Evolutionary conservation across 1,140 invertebrate genomes (phyloP).

Genomic region (Lepidurus apus): DNA sequence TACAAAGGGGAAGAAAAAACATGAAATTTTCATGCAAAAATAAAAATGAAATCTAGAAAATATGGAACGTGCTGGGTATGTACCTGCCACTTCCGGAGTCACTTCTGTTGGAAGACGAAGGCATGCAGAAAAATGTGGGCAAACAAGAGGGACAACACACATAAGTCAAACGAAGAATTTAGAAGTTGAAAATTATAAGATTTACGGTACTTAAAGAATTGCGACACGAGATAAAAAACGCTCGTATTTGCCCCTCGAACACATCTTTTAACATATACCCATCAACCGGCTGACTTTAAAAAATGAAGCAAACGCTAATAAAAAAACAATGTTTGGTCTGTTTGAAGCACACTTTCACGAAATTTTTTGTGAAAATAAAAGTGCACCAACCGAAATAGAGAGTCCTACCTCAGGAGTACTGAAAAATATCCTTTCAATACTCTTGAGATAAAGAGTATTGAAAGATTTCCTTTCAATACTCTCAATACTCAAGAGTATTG

Average conservation of each 20-base stretch:
- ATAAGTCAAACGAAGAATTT: background rate
- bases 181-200: slow-evolving; percentile 3
- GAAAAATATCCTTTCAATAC: no score
- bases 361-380: no score
- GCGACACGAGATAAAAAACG: background rate
- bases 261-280: no score
- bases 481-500: no score
- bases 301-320: no score
- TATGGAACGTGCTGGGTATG: slow-evolving; percentile 12
- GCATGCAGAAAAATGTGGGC: slow-evolving; percentile 14
- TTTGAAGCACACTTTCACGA: no score
- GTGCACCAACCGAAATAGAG: no score
- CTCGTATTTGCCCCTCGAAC: background rate
- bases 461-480: no score
- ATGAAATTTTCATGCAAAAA: slow-evolving; percentile 24
- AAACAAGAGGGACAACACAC: slow-evolving; percentile 21
- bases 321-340: no score
- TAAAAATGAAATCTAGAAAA: background rate
- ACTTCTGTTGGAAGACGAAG: slow-evolving; percentile 18
- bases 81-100: slow-evolving; percentile 3
- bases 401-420: no score
- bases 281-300: no score
- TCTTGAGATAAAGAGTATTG: no score
- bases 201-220: background rate
- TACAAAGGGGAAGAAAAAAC: slow-evolving; percentile 15